These are phyloP conservation scores for Paralichthys olivaceus DNA, from an alignment of 2,113 vertebrate species.

Conservation along the genomic window DNA sequence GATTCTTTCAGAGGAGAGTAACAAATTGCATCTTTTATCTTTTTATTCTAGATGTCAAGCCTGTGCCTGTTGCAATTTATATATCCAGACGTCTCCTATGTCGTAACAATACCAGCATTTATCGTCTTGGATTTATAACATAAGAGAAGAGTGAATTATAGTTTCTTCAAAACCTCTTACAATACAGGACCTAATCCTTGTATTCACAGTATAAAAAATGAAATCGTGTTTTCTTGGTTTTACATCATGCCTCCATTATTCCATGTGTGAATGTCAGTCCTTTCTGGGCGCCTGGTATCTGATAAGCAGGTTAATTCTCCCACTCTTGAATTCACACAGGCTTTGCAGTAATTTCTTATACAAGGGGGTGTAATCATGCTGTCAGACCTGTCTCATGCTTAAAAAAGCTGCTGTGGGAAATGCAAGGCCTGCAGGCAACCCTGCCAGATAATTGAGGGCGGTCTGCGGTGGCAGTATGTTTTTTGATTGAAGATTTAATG, in stretches of 20 bases:
- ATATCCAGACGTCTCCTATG: conserved; percentile 1
- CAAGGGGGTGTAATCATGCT: conserved; percentile 58
- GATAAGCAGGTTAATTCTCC: conserved; percentile 60
- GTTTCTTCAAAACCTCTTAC: conserved; percentile 11
- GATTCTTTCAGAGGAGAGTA: conserved; percentile 39
- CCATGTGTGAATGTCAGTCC: conserved; percentile 49
- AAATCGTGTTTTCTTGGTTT: conserved; percentile 56
- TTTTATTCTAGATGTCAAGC: conserved; percentile 27
- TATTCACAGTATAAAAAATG: conserved; percentile 31
- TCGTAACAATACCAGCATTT: conserved; percentile 19
- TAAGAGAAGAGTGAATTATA: conserved; percentile 26
- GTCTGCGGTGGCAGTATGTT: conserved; percentile 51
- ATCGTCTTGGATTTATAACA: conserved; percentile 32
- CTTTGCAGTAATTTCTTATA: conserved; percentile 63
- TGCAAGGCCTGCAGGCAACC: conserved; percentile 53
- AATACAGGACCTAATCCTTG: conserved; percentile 37
- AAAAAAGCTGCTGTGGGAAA: conserved; percentile 53
- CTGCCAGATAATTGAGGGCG: conserved; percentile 58
- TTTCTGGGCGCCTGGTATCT: conserved; percentile 55
- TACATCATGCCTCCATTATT: conserved; percentile 55
- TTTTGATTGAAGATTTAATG: conserved; percentile 74
- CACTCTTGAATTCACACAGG: conserved; percentile 44
- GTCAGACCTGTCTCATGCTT: conserved; percentile 57
- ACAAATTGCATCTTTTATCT: conserved; percentile 45
- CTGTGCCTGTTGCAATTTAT: conserved; percentile 5